Conservation (phyloP, 2,888 invertebrate genomes). For the Netelia inedita region DNA sequence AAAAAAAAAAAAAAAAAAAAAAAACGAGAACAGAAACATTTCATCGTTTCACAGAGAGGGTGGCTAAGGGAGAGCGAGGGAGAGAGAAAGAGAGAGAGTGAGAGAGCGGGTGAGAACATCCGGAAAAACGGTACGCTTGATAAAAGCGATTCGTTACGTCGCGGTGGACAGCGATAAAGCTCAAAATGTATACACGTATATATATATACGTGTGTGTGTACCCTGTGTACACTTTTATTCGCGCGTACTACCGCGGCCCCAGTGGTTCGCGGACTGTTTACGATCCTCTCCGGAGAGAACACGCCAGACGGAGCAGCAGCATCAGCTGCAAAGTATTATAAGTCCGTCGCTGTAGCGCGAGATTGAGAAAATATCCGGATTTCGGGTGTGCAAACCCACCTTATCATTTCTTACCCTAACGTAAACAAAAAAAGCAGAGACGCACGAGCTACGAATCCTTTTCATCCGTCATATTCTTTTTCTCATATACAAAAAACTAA, state of each 20-base stretch:
- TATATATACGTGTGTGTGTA: background rate
- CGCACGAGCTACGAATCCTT: slow-evolving; percentile 1
- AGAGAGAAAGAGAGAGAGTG: background rate
- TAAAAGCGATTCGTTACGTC: slow-evolving; percentile 76
- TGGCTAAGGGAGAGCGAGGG: slow-evolving; percentile 12
- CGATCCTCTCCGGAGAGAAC: slow-evolving; percentile 36
- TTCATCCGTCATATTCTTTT: background rate
- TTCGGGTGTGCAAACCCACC: background rate
- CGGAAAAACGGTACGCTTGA: slow-evolving; percentile 71
- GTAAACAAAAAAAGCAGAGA: background rate
- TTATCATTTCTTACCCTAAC: background rate
- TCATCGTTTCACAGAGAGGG: background rate
- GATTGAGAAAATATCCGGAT: background rate
- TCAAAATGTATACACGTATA: slow-evolving; percentile 51
- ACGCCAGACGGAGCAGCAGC: background rate
- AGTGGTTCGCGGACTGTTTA: slow-evolving; percentile 51
- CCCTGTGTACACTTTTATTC: background rate
- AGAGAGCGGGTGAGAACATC: slow-evolving; percentile 38
- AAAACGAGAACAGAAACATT: background rate
- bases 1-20: slow-evolving; percentile 12
- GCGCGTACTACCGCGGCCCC: slow-evolving; percentile 1
- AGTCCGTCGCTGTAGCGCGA: background rate
- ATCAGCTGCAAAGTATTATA: slow-evolving; percentile 4
- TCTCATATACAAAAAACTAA: background rate
- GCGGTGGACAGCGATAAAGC: slow-evolving; percentile 73